Percentiles rank a stretch among this genome's conserved stretches.
Conservation (phyloP, 2,888 invertebrate genomes). For the Oscheius sp. region DNA sequence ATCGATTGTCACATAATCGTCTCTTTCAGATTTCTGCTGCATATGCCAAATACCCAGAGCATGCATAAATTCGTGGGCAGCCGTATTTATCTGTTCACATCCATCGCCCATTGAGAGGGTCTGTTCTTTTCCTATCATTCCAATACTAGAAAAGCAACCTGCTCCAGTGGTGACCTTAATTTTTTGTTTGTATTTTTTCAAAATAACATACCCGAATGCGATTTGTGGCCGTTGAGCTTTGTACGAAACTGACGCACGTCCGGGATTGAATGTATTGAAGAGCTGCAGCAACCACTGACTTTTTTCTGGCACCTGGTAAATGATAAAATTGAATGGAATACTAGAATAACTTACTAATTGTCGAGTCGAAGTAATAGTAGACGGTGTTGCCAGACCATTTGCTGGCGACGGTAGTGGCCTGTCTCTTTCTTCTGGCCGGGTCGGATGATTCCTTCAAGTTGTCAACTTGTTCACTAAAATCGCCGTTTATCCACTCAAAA, state of each 20-base stretch:
- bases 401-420: constrained; percentile 35
- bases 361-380: constrained; percentile 45
- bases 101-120: constrained; percentile 48
- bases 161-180: constrained; percentile 45
- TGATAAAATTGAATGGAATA: background rate
- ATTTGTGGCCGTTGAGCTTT: constrained; percentile 41
- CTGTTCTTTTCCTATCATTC: constrained; percentile 50
- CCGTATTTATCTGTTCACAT: constrained; percentile 45
- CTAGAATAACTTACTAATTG: constrained; percentile 25
- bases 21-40: constrained; percentile 53
- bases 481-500: too few relatives aligned
- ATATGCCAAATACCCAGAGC: constrained; percentile 48
- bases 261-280: constrained; percentile 31
- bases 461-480: too few relatives aligned
- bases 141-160: constrained; percentile 49
- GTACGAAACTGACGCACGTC: constrained; percentile 44
- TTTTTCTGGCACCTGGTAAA: constrained; percentile 29
- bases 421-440: too few relatives aligned
- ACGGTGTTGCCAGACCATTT: constrained; percentile 46
- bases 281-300: constrained; percentile 34
- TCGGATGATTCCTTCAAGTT: too few relatives aligned
- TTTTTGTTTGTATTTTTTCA: too few relatives aligned
- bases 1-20: constrained; percentile 48
- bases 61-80: constrained; percentile 51
- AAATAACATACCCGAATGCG: constrained; percentile 46